Evolutionary conservation across 2,113 vertebrate species (phyloP), one percentile per base, ranked within the genome.

Genomic region (Brachirus orientalis): DNA sequence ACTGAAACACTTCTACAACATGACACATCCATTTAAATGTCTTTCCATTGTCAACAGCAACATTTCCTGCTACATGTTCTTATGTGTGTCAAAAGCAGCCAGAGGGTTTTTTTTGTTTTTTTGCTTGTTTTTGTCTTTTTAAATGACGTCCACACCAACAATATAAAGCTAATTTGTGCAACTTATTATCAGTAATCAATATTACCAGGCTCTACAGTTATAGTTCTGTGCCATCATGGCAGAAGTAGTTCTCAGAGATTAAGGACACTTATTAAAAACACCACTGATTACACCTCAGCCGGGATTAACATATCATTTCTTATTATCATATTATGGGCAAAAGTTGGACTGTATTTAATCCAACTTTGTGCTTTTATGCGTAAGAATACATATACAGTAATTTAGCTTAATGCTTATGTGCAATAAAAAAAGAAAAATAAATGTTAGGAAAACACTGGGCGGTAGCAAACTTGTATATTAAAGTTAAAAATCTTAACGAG

Each of bases 201-300:
- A 60, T 56, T 2, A 48, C 69, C 52, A 64, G 69, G 45, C 77
- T 44, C 43, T 53, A 46, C 60, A 74, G 69, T 64, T 44, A 50
- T 19, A 28, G 54, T 59, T 46, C 50, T 48, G 70, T 54, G 56
- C 72, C 53, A 52, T 40, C 38, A 36, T 56, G 74, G 67, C 67
- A 71, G 69, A 65, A 75, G 46, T 20, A 51, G 62, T 52, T 54
- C 57, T 75, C 47, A 74, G 46, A 77, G 72, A 80, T 79, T 90
- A 93, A 93, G 92, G 92, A 88, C 92, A 93, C 92, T 93, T 93
- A 83, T 77, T 67, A 74, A 54, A 59, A 64, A 62, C n/a, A n/a
- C n/a, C n/a, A n/a, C n/a, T n/a, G n/a, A n/a, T n/a, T n/a, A 58
- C 63, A 80, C 88, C 83, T 76, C 80, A 54, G 70, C 70, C 6